Conservation (phyloP, 2,113 vertebrate genomes). For the Promerops cafer region DNA sequence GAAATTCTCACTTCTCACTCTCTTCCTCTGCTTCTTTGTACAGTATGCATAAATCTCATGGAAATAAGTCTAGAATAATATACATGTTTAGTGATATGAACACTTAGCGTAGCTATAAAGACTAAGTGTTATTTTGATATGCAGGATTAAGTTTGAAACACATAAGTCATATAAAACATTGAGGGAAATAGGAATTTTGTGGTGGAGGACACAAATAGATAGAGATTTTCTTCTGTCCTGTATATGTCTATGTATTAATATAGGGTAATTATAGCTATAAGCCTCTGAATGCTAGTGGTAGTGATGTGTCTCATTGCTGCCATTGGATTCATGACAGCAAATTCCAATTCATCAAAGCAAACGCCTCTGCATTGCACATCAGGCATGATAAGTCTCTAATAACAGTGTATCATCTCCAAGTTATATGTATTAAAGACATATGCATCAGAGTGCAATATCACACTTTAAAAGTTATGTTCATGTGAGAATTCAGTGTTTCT, state of each 20-base stretch:
- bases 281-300: neutral
- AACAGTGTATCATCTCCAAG: neutral
- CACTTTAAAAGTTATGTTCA: neutral
- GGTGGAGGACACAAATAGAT: neutral
- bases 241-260: constrained; percentile 8
- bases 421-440: neutral
- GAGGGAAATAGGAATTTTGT: neutral
- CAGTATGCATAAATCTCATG: neutral
- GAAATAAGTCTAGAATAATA: neutral
- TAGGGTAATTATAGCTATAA: constrained; percentile 24
- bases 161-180: neutral
- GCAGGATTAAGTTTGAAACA: neutral
- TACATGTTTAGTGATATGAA: neutral
- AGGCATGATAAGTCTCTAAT: constrained; percentile 19
- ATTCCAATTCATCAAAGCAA: constrained; percentile 51
- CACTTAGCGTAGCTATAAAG: neutral
- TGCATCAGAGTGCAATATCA: neutral
- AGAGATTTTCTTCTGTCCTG: neutral
- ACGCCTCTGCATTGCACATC: constrained; percentile 3
- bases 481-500: neutral
- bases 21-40: neutral
- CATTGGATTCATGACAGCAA: constrained; percentile 20
- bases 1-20: neutral
- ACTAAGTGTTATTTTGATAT: neutral
- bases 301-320: constrained; percentile 1